Conservation (phyloP, 1,140 invertebrate genomes). For the Conus ventricosus region DNA sequence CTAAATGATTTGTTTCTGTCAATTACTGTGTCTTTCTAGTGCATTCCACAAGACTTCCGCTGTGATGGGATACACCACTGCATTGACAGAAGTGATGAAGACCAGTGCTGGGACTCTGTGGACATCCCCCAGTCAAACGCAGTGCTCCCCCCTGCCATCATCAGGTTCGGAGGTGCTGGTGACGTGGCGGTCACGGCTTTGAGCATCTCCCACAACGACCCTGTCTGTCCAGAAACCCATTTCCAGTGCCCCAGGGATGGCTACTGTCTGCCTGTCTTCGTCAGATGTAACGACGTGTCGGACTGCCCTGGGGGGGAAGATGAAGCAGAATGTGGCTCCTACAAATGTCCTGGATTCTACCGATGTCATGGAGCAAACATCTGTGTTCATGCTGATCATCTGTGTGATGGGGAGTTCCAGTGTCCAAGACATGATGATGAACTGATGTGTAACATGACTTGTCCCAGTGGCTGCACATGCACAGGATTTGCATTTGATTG, state of each 20-base stretch:
- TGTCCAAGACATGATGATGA: slow-evolving; percentile 21
- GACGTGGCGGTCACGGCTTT: background rate
- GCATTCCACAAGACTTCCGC: background rate
- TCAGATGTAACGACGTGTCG: slow-evolving; percentile 18
- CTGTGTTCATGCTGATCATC: slow-evolving; percentile 3
- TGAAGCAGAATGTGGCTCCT: slow-evolving; percentile 9
- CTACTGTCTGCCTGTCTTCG: slow-evolving; percentile 18
- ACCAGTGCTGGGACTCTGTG: background rate
- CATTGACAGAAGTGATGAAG: background rate
- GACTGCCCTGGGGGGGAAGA: slow-evolving; percentile 19
- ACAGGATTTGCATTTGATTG: background rate
- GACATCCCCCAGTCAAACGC: background rate
- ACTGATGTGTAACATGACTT: background rate
- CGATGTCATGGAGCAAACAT: background rate
- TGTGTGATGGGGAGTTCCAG: slow-evolving; percentile 20
- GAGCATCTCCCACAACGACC: background rate
- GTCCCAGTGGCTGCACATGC: background rate
- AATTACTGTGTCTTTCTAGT: background rate
- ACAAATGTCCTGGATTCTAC: slow-evolving; percentile 26
- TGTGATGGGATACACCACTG: background rate
- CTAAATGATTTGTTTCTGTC: too few species aligned
- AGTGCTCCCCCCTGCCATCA: background rate
- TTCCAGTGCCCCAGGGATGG: background rate
- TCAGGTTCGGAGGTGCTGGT: background rate
- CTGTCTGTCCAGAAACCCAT: background rate